Base-by-base conservation (phyloP, 2,888 invertebrate genomes). In the Eucriotettix oculatus region DNA sequence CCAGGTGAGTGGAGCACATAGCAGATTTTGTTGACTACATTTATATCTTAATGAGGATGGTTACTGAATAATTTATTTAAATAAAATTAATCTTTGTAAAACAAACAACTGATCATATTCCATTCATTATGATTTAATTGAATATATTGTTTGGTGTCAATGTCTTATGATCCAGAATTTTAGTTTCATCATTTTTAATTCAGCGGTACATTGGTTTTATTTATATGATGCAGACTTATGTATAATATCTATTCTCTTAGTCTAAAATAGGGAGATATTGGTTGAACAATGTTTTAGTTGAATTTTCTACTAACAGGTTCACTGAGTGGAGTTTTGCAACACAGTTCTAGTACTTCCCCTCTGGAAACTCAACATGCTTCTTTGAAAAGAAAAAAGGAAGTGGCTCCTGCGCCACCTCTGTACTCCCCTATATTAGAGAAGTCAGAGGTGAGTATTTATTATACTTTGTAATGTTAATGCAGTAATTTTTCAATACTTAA, bases 331-430 rank as follows among this genome's bases (percentile, higher is more conserved):
- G 52, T 16, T 10, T 40, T 61, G 12, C 61, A 61, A n/a, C 61
- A 61, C 16, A 59, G 55, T 43, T 40, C 40, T 9, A 54, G 44
- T 14, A 54, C 57, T 44, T 42, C 60, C 42, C 59, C 68, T 16
- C 63, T 70, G 48, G 75, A 76, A 67, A 75, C 75, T 16, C 76
- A 76, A 65, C 76, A 76, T 67, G 73, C 76, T 10, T 78, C 77
- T 12, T 68, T 77, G 57, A 73, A 75, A 64, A 69, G 76, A 61
- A 74, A 73, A 66, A 76, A 76, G 66, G 71, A 72, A 53, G 68
- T 70, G 11, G 67, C 69, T 61, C 68, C 69, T 16, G 66, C 69
- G 59, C 68, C 70, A 57, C 67, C 65, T n/a, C 29, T 60, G 10
- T 61, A 61, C 53, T 74, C 75, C 56, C 75, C 76, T 9, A 73